Base-by-base conservation (phyloP, 1,140 invertebrate genomes). In the Drosophila baimaii region DNA sequence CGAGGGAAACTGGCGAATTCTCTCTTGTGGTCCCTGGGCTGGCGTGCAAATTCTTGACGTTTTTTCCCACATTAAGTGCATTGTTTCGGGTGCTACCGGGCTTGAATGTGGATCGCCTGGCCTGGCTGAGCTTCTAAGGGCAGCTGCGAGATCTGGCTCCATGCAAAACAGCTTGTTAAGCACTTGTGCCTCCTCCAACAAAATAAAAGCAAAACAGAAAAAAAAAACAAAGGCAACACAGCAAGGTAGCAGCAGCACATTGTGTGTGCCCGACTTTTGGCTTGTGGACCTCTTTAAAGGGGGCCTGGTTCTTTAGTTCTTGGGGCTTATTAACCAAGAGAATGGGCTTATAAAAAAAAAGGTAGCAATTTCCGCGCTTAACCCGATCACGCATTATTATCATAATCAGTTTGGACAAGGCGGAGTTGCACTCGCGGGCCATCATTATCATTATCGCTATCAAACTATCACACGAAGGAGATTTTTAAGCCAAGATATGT, bases 131-230 rank as follows among this genome's bases (percentile, higher is more conserved):
- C 51, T 57, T 47, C 39, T 35, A 33, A 58, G 43, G 52, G 69
- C 69, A 72, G 65, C 69, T 71, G 69, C 51, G 19, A 70, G 52
- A 72, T 71, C 43, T 41, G 43, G 52, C 69, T 58, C 82, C 86
- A 90, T 90, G 86, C 86, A 90, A 90, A 90, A 82, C 85, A 90
- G 85, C 81, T 90, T 90, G 85, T 90, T 90, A 90, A 90, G 81
- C 81, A 89, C 81, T 89, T 81, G 85, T 84, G 78, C 74, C 82
- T 52, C 51, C 61, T 73, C 62, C 73, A 66, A 44, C 41, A 73
- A 41, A 56, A 63, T 21, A 54, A n/a, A 66, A 27, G 41, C 51
- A 56, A n/a, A 64, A 37, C 63, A 47, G 47, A 57, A 43, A 51
- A 23, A 52, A 75, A 75, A 75, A 65, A 41, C 55, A 65, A 49